These are phyloP conservation scores for Pseudocheirus occidentalis DNA, from an alignment of 2,797 vertebrate species.

Conservation along the genomic window DNA sequence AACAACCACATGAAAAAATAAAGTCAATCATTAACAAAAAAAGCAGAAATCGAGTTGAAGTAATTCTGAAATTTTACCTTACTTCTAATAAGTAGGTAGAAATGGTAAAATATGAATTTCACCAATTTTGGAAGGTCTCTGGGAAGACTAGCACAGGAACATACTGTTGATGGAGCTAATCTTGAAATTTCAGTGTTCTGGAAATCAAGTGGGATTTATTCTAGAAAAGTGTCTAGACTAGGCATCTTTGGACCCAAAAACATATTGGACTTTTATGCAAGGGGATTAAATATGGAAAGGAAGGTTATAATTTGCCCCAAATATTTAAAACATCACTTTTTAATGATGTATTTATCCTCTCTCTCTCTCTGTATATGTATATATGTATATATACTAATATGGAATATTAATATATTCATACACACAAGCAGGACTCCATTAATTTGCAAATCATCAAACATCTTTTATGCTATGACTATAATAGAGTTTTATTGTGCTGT, in stretches of 20 bases:
- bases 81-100: not conserved
- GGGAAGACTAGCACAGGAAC: no score
- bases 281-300: not conserved
- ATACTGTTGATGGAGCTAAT: not conserved
- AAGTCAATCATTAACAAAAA: not conserved
- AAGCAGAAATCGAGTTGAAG: not conserved
- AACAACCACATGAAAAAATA: not conserved
- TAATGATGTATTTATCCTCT: no score
- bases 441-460: no score
- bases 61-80: not conserved
- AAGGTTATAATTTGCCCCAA: not conserved
- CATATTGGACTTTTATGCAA: not conserved
- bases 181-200: not conserved
- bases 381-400: no score
- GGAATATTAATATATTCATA: no score
- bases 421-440: no score
- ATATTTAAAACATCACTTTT: not conserved
- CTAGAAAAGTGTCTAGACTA: not conserved
- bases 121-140: not conserved
- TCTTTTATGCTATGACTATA: no score
- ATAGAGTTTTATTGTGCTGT: no score
- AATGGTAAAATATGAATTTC: not conserved
- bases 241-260: not conserved
- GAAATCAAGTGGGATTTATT: not conserved
- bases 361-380: no score